Percentiles rank a stretch among this genome's conserved stretches.
Evolutionary conservation across 2,888 invertebrate genomes (phyloP).

Genomic region (Spialia ferax): DNA sequence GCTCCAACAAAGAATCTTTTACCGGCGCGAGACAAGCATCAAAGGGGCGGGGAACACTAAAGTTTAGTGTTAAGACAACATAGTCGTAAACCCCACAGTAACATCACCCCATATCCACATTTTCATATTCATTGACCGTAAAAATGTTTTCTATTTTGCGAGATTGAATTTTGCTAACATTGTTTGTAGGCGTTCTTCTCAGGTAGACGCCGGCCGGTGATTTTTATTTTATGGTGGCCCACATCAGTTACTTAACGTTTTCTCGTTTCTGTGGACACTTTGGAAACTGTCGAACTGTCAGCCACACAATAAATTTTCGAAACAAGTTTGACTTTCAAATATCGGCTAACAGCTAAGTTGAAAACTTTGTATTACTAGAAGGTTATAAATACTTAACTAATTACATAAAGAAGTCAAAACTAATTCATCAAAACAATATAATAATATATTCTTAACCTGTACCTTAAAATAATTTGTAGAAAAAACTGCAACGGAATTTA

Average conservation of each 20-base stretch:
- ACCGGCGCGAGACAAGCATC: conserved; percentile 23
- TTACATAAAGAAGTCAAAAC: too few species aligned
- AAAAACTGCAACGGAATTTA: too few species aligned
- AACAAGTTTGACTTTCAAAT: too few species aligned
- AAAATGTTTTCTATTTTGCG: conserved; percentile 82
- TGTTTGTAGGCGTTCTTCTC: conserved; percentile 71
- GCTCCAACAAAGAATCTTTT: conserved; percentile 34
- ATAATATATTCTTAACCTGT: too few species aligned
- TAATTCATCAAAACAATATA: too few species aligned
- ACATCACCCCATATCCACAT: conserved; percentile 67
- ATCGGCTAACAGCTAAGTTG: too few species aligned
- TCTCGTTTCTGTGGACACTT: conserved; percentile 6
- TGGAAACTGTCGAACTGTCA: not conserved
- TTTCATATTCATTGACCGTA: conserved; percentile 83
- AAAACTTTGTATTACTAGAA: too few species aligned
- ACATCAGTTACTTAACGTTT: conserved; percentile 20
- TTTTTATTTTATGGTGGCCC: conserved; percentile 64
- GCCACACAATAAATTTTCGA: not conserved
- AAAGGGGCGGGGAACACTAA: conserved; percentile 47
- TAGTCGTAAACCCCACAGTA: conserved; percentile 55
- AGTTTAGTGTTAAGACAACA: conserved; percentile 63
- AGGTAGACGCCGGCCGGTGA: conserved; percentile 62
- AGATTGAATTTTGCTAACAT: conserved; percentile 82
- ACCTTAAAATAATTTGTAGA: too few species aligned
- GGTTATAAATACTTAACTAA: too few species aligned